These are phyloP conservation scores for Albula glossodonta DNA, from an alignment of 2,113 vertebrate species.

Conservation along the genomic window DNA sequence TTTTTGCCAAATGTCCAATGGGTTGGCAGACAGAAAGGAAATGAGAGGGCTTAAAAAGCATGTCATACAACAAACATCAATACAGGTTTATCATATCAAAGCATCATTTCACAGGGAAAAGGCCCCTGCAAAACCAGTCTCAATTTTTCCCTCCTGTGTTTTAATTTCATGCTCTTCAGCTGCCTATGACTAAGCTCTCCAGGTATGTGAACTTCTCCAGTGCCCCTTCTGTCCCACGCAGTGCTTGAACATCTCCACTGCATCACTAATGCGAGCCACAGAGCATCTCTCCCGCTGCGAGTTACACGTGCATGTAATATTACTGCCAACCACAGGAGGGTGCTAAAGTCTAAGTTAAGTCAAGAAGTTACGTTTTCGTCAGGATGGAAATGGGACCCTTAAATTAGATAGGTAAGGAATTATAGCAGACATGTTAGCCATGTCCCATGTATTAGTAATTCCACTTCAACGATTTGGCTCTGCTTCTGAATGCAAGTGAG, in stretches of 20 bases:
- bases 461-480: not conserved
- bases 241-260: not conserved
- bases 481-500: not conserved
- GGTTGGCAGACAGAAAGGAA: not conserved
- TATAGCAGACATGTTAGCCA: not conserved
- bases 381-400: not conserved
- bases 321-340: not conserved
- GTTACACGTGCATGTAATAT: not conserved
- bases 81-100: not conserved
- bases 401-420: not conserved
- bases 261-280: not conserved
- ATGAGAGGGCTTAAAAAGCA: not conserved
- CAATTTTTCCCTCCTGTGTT: not conserved
- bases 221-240: not conserved
- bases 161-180: not conserved
- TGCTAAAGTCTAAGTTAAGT: not conserved
- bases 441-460: not conserved
- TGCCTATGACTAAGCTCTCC: not conserved
- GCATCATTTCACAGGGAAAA: not conserved
- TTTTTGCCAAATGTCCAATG: too few relatives aligned
- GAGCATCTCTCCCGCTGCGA: not conserved
- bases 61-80: not conserved
- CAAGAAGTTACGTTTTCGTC: not conserved
- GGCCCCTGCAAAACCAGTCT: not conserved
- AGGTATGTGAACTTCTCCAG: not conserved